Evolutionary conservation across 1,140 invertebrate genomes (phyloP).

Genomic region (Sweltsa coloradensis): DNA sequence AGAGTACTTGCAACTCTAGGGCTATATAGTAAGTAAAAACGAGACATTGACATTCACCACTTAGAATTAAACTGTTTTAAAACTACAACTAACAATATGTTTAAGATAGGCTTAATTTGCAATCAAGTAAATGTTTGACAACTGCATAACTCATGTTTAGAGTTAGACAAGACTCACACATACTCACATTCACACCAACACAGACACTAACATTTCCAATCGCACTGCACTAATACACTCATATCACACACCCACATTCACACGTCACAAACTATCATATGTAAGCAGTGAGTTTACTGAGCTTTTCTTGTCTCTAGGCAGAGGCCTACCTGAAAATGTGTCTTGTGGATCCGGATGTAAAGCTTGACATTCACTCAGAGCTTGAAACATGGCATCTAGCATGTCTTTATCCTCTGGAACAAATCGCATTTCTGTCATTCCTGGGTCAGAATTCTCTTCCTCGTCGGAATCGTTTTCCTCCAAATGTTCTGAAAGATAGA

Average conservation of each 20-base stretch:
- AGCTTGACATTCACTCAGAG: slow-evolving; percentile 55
- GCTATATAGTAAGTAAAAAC: too few relatives aligned
- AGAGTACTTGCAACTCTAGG: too few relatives aligned
- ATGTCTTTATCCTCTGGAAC: slow-evolving; percentile 45
- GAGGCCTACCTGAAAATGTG: slow-evolving; percentile 36
- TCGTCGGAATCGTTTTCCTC: slow-evolving; percentile 20
- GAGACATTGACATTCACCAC: too few relatives aligned
- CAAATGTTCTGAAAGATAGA: too few relatives aligned
- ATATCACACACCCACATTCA: neutral
- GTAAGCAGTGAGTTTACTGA: too few relatives aligned
- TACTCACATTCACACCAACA: neutral
- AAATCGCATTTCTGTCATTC: slow-evolving; percentile 53
- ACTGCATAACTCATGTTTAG: neutral
- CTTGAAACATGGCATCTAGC: slow-evolving; percentile 50
- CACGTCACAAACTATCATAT: neutral
- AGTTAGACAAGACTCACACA: neutral
- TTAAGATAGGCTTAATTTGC: too few relatives aligned
- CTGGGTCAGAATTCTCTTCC: slow-evolving; percentile 35
- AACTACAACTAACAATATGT: too few relatives aligned
- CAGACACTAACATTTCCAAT: slow-evolving; percentile 17
- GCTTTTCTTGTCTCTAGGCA: too few relatives aligned
- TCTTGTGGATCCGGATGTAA: slow-evolving; percentile 51
- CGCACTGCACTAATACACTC: neutral
- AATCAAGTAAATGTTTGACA: too few relatives aligned
- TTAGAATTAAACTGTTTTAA: too few relatives aligned